phyloP scores from a whole-genome alignment of 2,113 vertebrate species.

The Chlamydotis undulata region DNA sequence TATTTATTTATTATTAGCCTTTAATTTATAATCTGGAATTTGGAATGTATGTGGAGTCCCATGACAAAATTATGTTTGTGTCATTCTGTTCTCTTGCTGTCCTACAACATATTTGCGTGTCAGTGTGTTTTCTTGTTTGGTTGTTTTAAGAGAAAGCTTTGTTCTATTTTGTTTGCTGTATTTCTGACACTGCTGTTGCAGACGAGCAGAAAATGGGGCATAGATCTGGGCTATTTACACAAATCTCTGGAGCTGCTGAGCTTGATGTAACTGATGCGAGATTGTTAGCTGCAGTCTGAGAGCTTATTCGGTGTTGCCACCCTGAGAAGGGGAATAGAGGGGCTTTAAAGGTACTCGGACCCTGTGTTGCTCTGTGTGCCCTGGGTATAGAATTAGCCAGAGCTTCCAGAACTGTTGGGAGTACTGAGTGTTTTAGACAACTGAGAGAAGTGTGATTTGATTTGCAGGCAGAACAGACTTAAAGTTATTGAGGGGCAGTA shows the following conservation, averaged over 20 bases:
- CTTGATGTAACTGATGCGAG: neutral
- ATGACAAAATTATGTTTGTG: neutral
- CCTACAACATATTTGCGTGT: neutral
- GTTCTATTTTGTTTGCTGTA: conserved; percentile 20
- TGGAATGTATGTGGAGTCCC: neutral
- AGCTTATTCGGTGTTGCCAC: neutral
- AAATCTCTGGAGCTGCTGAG: neutral
- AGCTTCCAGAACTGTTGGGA: neutral
- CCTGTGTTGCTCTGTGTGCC: neutral
- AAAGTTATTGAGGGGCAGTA: neutral
- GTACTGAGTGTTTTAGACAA: neutral
- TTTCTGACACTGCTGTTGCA: neutral
- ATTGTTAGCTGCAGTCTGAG: neutral
- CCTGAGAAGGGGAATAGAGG: neutral
- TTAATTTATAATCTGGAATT: neutral
- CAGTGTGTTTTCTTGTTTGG: neutral
- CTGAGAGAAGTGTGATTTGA: neutral
- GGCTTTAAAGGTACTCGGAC: neutral
- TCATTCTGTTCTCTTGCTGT: neutral
- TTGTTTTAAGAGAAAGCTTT: conserved; percentile 38
- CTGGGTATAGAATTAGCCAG: neutral
- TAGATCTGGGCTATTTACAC: neutral
- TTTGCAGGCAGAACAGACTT: neutral
- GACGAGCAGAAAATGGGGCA: neutral
- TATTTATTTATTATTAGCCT: neutral